Percentiles rank a stretch among this genome's conserved stretches.
Evolutionary conservation across 2,113 vertebrate genomes (phyloP).

Genomic region (Diglossa brunneiventris): DNA sequence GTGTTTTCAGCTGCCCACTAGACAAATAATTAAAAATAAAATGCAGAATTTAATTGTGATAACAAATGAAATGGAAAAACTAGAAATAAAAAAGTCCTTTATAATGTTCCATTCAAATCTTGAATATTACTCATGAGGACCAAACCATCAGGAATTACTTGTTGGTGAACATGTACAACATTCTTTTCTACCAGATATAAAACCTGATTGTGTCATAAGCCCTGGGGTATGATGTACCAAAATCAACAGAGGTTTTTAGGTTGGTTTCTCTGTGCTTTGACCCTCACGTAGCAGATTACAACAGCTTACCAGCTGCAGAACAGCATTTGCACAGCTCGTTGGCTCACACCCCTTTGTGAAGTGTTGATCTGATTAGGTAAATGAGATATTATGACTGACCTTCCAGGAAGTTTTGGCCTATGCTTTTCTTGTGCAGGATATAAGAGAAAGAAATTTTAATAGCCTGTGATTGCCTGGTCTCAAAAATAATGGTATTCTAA

Average conservation of each 20-base stretch:
- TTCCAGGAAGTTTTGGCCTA: background rate
- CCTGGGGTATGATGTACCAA: background rate
- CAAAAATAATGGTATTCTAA: background rate
- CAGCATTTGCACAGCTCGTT: background rate
- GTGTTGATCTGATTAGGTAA: conserved; percentile 7
- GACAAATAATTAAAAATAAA: background rate
- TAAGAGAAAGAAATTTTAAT: background rate
- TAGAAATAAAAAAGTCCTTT: background rate
- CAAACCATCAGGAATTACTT: background rate
- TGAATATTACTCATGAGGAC: background rate
- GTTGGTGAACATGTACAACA: background rate
- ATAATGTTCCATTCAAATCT: background rate
- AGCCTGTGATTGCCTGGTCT: background rate
- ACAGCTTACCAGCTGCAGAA: background rate
- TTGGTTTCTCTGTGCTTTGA: background rate
- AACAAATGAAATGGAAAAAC: background rate
- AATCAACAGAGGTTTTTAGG: background rate
- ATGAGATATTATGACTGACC: background rate
- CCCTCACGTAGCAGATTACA: background rate
- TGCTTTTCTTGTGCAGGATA: background rate
- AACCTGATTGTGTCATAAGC: background rate
- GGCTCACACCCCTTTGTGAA: background rate
- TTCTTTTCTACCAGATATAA: background rate
- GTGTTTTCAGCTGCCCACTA: background rate
- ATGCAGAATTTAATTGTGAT: background rate